These are phyloP conservation scores for Melinopterus prodromus DNA, from an alignment of 2,888 invertebrate genomes.

Conservation along the genomic window DNA sequence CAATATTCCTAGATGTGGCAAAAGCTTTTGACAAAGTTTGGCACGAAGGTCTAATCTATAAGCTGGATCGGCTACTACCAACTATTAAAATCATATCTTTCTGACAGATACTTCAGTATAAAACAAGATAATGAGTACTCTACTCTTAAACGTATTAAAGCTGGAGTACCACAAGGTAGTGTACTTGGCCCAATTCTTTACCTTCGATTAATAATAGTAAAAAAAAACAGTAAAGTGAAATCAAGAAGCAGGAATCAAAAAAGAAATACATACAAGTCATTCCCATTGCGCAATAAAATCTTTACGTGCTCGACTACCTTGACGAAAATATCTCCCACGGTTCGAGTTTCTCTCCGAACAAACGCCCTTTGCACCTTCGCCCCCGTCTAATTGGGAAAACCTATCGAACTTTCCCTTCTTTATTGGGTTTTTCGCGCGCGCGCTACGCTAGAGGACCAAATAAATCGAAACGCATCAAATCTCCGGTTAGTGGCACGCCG, in stretches of 20 bases:
- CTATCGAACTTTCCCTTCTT: neutral
- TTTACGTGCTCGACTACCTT: neutral
- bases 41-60: too few relatives aligned
- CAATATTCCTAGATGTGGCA: too few relatives aligned
- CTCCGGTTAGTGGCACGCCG: slow-evolving; percentile 17
- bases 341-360: neutral
- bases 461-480: slow-evolving; percentile 24
- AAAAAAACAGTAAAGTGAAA: neutral
- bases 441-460: neutral
- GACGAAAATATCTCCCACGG: neutral
- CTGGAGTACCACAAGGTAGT: too few relatives aligned
- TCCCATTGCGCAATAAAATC: neutral
- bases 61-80: too few relatives aligned
- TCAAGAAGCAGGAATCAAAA: neutral
- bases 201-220: too few relatives aligned
- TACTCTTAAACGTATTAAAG: too few relatives aligned
- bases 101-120: too few relatives aligned
- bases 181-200: too few relatives aligned
- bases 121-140: too few relatives aligned
- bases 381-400: neutral
- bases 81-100: too few relatives aligned
- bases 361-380: neutral
- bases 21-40: too few relatives aligned
- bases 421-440: neutral
- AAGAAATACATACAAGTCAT: neutral